These are phyloP conservation scores for Sardinella longiceps DNA, from an alignment of 2,797 vertebrate genomes.

Conservation along the genomic window DNA sequence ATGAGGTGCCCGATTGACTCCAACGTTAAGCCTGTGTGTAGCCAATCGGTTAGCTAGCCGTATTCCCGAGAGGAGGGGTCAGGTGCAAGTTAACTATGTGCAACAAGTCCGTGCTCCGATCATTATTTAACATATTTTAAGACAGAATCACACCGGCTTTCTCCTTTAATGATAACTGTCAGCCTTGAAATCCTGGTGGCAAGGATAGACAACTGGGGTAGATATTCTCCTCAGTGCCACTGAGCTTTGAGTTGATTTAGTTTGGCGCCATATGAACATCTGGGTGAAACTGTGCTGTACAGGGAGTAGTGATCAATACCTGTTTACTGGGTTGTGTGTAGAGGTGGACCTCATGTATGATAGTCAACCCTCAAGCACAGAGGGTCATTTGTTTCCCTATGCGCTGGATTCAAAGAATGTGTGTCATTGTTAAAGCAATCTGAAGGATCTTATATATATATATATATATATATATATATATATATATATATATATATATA, in stretches of 20 bases:
- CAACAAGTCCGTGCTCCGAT: no score
- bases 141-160: no score
- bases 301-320: constrained; percentile 53
- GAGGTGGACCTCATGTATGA: constrained; percentile 49
- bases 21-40: no score
- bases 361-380: constrained; percentile 48
- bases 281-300: constrained; percentile 33
- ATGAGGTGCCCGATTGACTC: no score
- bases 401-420: constrained; percentile 29
- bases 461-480: no score
- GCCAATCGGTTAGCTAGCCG: no score
- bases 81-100: no score
- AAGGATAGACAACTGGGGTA: neutral
- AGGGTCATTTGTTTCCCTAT: constrained; percentile 40
- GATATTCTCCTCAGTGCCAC: constrained; percentile 16
- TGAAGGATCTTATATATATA: neutral
- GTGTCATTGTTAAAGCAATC: neutral
- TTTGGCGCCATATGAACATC: constrained; percentile 45
- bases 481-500: no score
- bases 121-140: no score
- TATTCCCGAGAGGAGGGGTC: no score
- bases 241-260: constrained; percentile 31
- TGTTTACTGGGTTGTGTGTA: constrained; percentile 48
- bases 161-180: neutral
- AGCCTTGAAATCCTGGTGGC: neutral